Conservation (phyloP, 2,113 vertebrate species). For the Myodes glareolus region DNA sequence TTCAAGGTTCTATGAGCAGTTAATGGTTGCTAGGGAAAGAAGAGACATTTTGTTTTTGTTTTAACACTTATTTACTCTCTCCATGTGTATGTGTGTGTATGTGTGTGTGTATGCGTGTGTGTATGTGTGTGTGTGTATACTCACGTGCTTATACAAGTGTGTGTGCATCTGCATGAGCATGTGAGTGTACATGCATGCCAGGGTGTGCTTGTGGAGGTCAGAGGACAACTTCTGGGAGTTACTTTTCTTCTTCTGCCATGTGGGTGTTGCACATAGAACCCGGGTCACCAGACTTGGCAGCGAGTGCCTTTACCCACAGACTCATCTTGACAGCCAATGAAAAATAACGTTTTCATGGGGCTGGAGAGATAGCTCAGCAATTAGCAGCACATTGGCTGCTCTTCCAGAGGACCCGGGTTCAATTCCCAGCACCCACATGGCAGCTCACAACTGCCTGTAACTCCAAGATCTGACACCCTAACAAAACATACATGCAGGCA, state of each 20-base stretch:
- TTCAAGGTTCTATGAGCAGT: too few relatives aligned
- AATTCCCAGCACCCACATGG: too few relatives aligned
- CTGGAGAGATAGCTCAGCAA: too few relatives aligned
- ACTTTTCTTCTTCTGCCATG: not conserved
- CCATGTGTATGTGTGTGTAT: not conserved
- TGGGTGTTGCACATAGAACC: not conserved
- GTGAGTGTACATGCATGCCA: not conserved
- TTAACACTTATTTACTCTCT: not conserved
- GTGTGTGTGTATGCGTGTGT: too few relatives aligned
- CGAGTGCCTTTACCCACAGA: not conserved
- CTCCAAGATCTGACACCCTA: too few relatives aligned
- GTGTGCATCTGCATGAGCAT: not conserved
- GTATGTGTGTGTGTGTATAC: too few relatives aligned
- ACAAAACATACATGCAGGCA: too few relatives aligned
- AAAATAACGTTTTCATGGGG: too few relatives aligned
- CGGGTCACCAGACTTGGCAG: not conserved
- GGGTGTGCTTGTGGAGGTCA: not conserved
- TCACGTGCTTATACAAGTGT: not conserved
- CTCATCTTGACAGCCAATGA: not conserved
- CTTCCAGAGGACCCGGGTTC: too few relatives aligned
- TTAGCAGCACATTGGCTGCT: too few relatives aligned
- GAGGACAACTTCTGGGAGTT: not conserved
- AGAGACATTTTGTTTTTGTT: not conserved
- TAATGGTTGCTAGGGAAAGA: not conserved
- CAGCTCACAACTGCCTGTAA: too few relatives aligned